phyloP scores from a whole-genome alignment of 2,888 invertebrate species.

The Lamellibrachia satsuma region DNA sequence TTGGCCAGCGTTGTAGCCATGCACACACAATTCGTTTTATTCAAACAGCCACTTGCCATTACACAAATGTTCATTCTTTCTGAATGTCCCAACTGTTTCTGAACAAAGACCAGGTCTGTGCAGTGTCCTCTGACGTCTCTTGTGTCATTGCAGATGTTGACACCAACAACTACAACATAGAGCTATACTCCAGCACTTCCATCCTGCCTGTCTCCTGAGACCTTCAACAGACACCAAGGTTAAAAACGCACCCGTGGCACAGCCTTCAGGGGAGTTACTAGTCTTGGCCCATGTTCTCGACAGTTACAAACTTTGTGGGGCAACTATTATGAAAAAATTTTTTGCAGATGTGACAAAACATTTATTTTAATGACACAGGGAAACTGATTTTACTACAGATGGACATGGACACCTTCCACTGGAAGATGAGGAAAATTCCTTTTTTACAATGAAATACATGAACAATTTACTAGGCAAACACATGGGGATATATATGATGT shows the following conservation, averaged over 20 bases:
- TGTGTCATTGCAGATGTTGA: not conserved
- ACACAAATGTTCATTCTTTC: no score
- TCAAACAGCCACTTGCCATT: no score
- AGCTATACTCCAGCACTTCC: not conserved
- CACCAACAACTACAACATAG: not conserved
- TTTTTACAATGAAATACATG: not conserved
- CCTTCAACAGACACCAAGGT: not conserved
- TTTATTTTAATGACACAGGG: not conserved
- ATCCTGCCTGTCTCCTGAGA: not conserved
- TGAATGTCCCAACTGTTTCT: no score
- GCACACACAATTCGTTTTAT: no score
- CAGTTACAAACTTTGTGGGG: not conserved
- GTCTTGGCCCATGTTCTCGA: not conserved
- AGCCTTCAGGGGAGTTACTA: not conserved
- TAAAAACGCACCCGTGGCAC: not conserved
- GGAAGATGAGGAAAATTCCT: not conserved
- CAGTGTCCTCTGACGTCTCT: not conserved
- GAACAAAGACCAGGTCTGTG: no score
- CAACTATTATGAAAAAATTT: not conserved
- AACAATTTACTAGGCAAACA: not conserved
- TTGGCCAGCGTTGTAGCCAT: no score
- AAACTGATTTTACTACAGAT: not conserved
- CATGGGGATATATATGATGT: not conserved
- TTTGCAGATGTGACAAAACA: not conserved
- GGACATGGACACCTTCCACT: not conserved